Percentiles rank a stretch among this genome's conserved stretches.
These are phyloP conservation scores for Halocynthia aurantium DNA, from an alignment of 23 tunicate genomes.

Conservation along the genomic window DNA sequence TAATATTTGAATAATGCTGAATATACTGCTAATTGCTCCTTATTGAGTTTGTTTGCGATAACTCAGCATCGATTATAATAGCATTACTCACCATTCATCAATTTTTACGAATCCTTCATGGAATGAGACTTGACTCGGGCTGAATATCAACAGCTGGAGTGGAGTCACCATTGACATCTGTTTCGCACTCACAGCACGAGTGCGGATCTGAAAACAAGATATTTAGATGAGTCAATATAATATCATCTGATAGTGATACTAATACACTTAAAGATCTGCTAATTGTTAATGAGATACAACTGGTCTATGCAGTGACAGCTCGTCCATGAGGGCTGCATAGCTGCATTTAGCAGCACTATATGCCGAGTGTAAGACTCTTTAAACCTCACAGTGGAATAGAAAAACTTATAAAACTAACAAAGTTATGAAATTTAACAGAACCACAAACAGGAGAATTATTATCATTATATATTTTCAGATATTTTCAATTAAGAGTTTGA, in stretches of 20 bases:
- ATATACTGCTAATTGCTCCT: too few species aligned
- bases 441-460: too few species aligned
- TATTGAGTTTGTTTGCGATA: too few species aligned
- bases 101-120: conserved; percentile 59
- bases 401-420: background rate
- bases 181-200: conserved; percentile 83
- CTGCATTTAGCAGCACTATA: too few species aligned
- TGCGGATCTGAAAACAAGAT: conserved; percentile 53
- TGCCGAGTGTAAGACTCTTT: too few species aligned
- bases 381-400: background rate
- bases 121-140: conserved; percentile 55
- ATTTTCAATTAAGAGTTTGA: too few species aligned
- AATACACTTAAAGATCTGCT: background rate
- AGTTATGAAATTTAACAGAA: too few species aligned
- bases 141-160: conserved; percentile 64
- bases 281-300: background rate
- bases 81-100: conserved; percentile 75
- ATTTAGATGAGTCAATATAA: background rate
- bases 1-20: too few species aligned
- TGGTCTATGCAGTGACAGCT: background rate
- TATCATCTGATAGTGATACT: too few species aligned
- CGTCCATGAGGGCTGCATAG: background rate
- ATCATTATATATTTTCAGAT: too few species aligned
- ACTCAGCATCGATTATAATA: background rate
- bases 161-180: conserved; percentile 89